Conservation (phyloP, 2,888 invertebrate genomes). For the Exocentrus adspersus region DNA sequence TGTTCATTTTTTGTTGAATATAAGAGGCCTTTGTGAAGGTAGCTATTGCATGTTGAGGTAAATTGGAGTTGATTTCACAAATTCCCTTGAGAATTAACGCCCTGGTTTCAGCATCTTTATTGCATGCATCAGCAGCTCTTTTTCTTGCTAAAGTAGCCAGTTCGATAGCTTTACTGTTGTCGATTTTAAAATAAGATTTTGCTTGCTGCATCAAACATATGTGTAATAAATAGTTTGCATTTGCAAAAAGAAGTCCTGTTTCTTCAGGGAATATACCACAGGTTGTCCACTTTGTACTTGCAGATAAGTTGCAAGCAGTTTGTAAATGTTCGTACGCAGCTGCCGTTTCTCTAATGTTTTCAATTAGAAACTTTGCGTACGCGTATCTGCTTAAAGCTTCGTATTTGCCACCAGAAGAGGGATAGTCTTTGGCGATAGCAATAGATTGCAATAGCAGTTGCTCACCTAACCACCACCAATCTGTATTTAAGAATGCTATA, state of each 20-base stretch:
- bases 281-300: slow-evolving; percentile 61
- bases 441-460: slow-evolving; percentile 66
- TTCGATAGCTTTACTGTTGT: slow-evolving; percentile 64
- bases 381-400: slow-evolving; percentile 66
- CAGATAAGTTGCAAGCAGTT: slow-evolving; percentile 48
- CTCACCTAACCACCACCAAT: slow-evolving; percentile 69
- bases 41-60: slow-evolving; percentile 65
- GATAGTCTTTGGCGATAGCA: slow-evolving; percentile 63
- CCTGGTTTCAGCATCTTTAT: slow-evolving; percentile 64
- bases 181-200: slow-evolving; percentile 56
- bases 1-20: slow-evolving; percentile 60
- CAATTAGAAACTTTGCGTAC: slow-evolving; percentile 67
- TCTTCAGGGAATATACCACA: slow-evolving; percentile 45
- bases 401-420: slow-evolving; percentile 65
- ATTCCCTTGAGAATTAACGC: slow-evolving; percentile 68
- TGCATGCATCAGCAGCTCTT: slow-evolving; percentile 66
- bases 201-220: slow-evolving; percentile 62
- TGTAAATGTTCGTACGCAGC: slow-evolving; percentile 50
- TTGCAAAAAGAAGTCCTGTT: slow-evolving; percentile 62
- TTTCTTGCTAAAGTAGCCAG: slow-evolving; percentile 66
- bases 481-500: slow-evolving; percentile 57
- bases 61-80: slow-evolving; percentile 65
- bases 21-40: slow-evolving; percentile 65
- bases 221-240: slow-evolving; percentile 64
- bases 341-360: slow-evolving; percentile 64